Evolutionary conservation across 2,113 vertebrate genomes (phyloP).

Genomic region (Bufo bufo): DNA sequence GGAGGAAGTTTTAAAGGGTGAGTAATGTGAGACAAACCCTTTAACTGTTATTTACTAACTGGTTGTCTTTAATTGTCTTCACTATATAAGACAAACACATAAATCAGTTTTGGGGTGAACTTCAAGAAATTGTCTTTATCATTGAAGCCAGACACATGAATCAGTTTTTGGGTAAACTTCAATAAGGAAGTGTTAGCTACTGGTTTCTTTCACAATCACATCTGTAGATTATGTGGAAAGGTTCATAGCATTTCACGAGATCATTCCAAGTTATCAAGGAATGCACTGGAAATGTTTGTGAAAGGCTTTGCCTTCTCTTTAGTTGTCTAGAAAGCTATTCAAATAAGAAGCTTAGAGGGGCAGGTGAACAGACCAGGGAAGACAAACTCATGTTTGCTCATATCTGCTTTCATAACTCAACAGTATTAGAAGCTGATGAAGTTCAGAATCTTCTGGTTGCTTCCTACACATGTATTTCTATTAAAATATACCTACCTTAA

Average conservation of each 20-base stretch:
- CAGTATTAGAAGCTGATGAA: neutral
- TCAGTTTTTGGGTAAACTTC: neutral
- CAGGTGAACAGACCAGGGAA: neutral
- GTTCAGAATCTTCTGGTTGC: neutral
- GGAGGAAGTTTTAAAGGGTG: too few species aligned
- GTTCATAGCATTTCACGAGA: slow-evolving; percentile 17
- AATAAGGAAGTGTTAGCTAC: neutral
- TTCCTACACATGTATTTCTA: neutral
- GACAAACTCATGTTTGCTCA: neutral
- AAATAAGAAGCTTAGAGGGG: slow-evolving; percentile 14
- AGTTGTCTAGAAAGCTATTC: neutral
- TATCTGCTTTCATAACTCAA: neutral
- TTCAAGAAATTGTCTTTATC: neutral
- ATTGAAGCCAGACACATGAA: neutral
- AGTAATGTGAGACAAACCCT: too few species aligned
- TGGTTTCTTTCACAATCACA: neutral
- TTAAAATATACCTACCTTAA: too few species aligned
- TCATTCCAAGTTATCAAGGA: slow-evolving; percentile 18
- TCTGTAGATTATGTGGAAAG: neutral
- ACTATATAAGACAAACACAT: too few species aligned
- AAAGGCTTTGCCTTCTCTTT: neutral
- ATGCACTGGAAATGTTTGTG: slow-evolving; percentile 3
- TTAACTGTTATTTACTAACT: neutral
- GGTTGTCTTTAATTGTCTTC: neutral
- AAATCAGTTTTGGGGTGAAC: too few species aligned